Percentiles rank a stretch among this genome's conserved stretches.
These are phyloP conservation scores for Psettodes erumei DNA, from an alignment of 2,113 vertebrate genomes.

Conservation along the genomic window DNA sequence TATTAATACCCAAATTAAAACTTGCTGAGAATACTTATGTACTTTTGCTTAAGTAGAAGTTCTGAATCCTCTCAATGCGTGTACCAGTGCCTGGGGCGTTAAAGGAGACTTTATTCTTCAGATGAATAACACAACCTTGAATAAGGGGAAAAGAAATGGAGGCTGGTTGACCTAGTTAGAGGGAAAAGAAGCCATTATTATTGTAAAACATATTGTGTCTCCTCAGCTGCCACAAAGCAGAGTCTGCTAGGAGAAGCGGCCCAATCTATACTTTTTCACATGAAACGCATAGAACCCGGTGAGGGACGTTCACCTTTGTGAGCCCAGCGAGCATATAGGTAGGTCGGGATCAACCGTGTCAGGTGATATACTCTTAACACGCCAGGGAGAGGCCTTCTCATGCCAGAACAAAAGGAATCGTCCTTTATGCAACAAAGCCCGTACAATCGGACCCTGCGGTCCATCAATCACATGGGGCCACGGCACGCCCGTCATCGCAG, in stretches of 20 bases:
- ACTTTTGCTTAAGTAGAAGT: not conserved
- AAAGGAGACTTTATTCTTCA: slow-evolving; percentile 19
- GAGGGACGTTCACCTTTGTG: slow-evolving; percentile 26
- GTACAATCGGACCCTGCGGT: slow-evolving; percentile 51
- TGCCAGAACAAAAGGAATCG: slow-evolving; percentile 42
- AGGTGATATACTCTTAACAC: slow-evolving; percentile 39
- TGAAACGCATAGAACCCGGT: slow-evolving; percentile 5
- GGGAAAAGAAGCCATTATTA: slow-evolving; percentile 11
- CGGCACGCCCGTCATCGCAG: slow-evolving; percentile 63
- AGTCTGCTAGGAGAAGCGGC: slow-evolving; percentile 32
- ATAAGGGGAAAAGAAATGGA: slow-evolving; percentile 35
- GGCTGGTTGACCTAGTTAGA: slow-evolving; percentile 40
- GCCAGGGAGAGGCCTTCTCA: slow-evolving; percentile 39
- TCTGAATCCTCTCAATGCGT: not conserved
- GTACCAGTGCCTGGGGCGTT: not conserved
- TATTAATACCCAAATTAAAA: too few species aligned
- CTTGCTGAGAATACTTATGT: too few species aligned
- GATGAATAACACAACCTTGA: not conserved
- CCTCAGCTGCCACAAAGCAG: slow-evolving; percentile 44
- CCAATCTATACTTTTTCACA: slow-evolving; percentile 48
- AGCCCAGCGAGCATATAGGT: slow-evolving; percentile 20
- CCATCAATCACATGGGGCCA: slow-evolving; percentile 56
- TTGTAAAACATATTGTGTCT: slow-evolving; percentile 45
- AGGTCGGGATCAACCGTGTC: slow-evolving; percentile 35
- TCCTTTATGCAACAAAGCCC: slow-evolving; percentile 55